A percentile compares a stretch with the other conserved stretches of the same genome.
Evolutionary conservation across 1,140 invertebrate genomes (phyloP).

Genomic region (Platyscapa corneri): DNA sequence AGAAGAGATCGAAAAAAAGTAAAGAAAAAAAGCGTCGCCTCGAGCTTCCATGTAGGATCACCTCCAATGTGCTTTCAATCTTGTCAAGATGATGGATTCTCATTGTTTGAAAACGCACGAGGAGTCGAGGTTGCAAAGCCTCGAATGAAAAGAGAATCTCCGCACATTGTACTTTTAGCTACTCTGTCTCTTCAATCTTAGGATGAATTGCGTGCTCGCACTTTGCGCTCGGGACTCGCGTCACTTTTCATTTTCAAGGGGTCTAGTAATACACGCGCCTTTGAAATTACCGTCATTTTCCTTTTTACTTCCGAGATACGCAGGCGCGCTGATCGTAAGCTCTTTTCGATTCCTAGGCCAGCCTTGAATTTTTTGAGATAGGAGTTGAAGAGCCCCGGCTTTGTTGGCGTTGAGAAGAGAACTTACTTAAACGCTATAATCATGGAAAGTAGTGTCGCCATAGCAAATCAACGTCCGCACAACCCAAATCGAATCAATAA

Average conservation of each 20-base stretch:
- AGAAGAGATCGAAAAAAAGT: background rate
- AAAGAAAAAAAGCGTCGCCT: background rate
- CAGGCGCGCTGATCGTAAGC: background rate
- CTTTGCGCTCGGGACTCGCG: background rate
- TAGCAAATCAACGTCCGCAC: background rate
- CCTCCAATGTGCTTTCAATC: conserved; percentile 46
- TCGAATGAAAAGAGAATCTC: conserved; percentile 10
- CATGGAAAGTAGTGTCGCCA: background rate
- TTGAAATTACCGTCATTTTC: conserved; percentile 14
- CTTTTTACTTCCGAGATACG: background rate
- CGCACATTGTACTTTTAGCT: conserved; percentile 5
- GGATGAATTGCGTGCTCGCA: conserved; percentile 34
- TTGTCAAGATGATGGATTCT: conserved; percentile 49
- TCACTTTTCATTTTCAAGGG: conserved; percentile 47
- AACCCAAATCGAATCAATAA: background rate
- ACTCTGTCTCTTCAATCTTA: conserved; percentile 44
- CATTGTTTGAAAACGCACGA: conserved; percentile 63
- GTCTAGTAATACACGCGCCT: background rate
- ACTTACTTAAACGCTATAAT: background rate
- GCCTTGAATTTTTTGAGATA: conserved; percentile 18
- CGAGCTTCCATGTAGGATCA: conserved; percentile 3
- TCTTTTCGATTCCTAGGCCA: background rate
- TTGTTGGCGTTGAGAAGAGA: background rate
- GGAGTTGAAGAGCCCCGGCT: background rate
- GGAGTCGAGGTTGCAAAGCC: conserved; percentile 4